Evolutionary conservation across 2,113 vertebrate genomes (phyloP).

Genomic region (Jaculus jaculus): DNA sequence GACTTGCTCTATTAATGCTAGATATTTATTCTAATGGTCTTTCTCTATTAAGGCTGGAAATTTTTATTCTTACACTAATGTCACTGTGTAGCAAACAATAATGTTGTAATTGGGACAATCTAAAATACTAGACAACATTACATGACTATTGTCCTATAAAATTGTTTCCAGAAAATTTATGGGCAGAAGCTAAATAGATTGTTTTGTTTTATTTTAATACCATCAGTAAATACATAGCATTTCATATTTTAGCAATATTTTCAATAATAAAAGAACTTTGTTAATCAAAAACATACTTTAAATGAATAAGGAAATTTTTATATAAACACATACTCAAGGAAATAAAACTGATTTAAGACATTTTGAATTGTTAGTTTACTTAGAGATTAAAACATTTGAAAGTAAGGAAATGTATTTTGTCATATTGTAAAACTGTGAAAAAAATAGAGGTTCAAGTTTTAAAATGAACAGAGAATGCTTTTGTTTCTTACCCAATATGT

Average conservation of each 20-base stretch:
- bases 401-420: constrained; percentile 38
- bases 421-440: constrained; percentile 39
- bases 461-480: constrained; percentile 26
- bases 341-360: constrained; percentile 64
- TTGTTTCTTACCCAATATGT: constrained; percentile 23
- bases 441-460: background rate
- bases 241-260: constrained; percentile 64
- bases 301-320: constrained; percentile 51
- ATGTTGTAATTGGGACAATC: constrained; percentile 70
- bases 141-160: constrained; percentile 55
- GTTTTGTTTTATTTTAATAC: constrained; percentile 46
- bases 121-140: constrained; percentile 66
- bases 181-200: constrained; percentile 57
- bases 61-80: constrained; percentile 61
- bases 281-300: constrained; percentile 66
- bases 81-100: constrained; percentile 55
- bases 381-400: constrained; percentile 39
- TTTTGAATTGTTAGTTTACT: background rate
- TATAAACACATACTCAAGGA: constrained; percentile 36
- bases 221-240: constrained; percentile 7
- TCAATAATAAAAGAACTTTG: constrained; percentile 56
- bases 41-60: constrained; percentile 22
- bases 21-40: constrained; percentile 45
- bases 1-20: constrained; percentile 44
- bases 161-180: constrained; percentile 67